phyloP scores from a whole-genome alignment of 2,888 invertebrate species.

The Andrena camellia region DNA sequence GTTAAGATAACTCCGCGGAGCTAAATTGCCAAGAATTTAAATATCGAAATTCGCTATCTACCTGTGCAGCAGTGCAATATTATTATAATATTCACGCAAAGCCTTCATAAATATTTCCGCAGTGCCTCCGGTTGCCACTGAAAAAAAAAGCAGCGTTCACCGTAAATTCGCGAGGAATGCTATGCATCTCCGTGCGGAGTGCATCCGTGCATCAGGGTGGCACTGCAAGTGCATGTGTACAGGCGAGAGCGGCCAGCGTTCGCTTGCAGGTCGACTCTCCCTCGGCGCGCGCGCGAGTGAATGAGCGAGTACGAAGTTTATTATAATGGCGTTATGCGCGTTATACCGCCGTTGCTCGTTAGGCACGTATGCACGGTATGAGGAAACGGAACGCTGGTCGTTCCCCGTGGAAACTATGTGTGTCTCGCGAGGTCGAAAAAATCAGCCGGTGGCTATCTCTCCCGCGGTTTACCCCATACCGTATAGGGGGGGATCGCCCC shows the following conservation, averaged over 20 bases:
- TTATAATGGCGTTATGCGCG: conserved; percentile 68
- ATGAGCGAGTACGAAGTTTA: conserved; percentile 64
- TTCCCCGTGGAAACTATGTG: conserved; percentile 36
- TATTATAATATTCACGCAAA: neutral
- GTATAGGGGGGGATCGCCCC: conserved; percentile 29
- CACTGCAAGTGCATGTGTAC: conserved; percentile 5
- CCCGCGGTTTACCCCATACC: conserved; percentile 38
- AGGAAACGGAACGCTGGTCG: conserved; percentile 60
- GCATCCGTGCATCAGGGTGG: conserved; percentile 12
- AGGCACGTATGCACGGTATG: conserved; percentile 65
- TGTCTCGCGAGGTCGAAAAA: conserved; percentile 51
- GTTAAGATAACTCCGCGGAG: no score
- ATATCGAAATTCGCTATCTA: no score
- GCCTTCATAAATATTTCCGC: neutral
- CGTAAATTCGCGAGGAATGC: conserved; percentile 42
- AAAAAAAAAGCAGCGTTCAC: conserved; percentile 40
- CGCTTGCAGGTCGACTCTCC: neutral
- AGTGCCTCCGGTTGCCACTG: neutral
- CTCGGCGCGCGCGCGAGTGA: conserved; percentile 32
- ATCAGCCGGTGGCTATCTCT: conserved; percentile 36
- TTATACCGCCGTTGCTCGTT: conserved; percentile 65
- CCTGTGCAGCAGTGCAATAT: no score
- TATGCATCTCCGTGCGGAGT: conserved; percentile 26
- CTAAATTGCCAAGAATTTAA: no score
- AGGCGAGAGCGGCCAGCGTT: neutral